These are phyloP conservation scores for Xestobium rufovillosum DNA, from an alignment of 2,888 invertebrate genomes.

Conservation along the genomic window DNA sequence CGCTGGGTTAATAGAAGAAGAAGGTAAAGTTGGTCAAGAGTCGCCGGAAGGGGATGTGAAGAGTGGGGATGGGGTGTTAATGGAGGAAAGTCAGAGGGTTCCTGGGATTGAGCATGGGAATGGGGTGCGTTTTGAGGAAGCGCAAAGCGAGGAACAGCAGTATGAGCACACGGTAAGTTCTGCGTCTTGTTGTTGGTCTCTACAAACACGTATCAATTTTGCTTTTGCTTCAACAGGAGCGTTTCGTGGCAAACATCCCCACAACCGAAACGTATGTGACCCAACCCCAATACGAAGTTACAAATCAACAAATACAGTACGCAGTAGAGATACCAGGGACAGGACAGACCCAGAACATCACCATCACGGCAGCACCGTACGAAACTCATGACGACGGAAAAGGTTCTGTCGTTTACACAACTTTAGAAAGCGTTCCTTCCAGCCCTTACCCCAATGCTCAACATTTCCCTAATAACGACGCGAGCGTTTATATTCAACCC, in stretches of 20 bases:
- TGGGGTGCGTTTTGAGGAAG: too few relatives aligned
- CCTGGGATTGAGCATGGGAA: too few relatives aligned
- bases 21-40: constrained; percentile 32
- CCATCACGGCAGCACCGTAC: constrained; percentile 19
- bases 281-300: background rate
- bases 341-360: constrained; percentile 20
- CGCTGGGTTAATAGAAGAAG: constrained; percentile 39
- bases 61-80: too few relatives aligned
- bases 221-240: too few relatives aligned
- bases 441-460: constrained; percentile 39
- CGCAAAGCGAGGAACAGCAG: background rate
- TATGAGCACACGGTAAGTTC: background rate
- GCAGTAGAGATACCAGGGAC: background rate
- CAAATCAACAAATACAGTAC: background rate
- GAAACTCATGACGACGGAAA: constrained; percentile 22
- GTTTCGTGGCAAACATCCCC: background rate
- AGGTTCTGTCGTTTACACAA: constrained; percentile 52
- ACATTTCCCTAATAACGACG: constrained; percentile 26
- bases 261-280: background rate
- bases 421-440: constrained; percentile 56
- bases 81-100: too few relatives aligned
- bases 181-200: too few relatives aligned
- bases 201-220: too few relatives aligned
- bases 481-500: constrained; percentile 30
- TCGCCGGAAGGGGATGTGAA: constrained; percentile 38